Conservation (phyloP, 2,113 vertebrate genomes). For the Alligator mississippiensis region DNA sequence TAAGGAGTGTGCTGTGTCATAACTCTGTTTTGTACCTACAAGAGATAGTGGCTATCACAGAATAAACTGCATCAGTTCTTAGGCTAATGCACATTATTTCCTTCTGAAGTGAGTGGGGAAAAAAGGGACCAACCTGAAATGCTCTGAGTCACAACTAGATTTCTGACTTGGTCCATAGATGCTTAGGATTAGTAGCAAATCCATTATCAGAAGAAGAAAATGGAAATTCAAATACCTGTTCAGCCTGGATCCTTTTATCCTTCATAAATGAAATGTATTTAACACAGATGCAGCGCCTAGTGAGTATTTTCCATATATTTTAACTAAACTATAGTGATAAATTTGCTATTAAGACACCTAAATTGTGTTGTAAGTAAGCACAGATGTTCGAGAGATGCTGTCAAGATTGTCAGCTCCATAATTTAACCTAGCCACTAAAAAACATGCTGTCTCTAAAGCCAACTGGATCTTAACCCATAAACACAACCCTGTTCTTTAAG, state of each 20-base stretch:
- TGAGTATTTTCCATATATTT: neutral
- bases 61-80: neutral
- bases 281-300: neutral
- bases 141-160: neutral
- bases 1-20: neutral
- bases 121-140: neutral
- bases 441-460: neutral
- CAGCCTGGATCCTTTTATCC: slow-evolving; percentile 12
- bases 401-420: neutral
- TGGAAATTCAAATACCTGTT: neutral
- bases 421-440: neutral
- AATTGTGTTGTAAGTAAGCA: neutral
- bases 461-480: neutral
- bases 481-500: neutral
- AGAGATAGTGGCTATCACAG: rapidly evolving
- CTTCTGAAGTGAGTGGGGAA: neutral
- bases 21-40: neutral
- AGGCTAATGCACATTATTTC: neutral
- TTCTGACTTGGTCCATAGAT: neutral
- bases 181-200: neutral
- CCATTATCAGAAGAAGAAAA: neutral
- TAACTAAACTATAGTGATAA: slow-evolving; percentile 1
- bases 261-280: slow-evolving; percentile 2
- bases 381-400: neutral
- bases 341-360: slow-evolving; percentile 36